phyloP scores from a whole-genome alignment of 2,797 vertebrate genomes.

The Danio tinwini region DNA sequence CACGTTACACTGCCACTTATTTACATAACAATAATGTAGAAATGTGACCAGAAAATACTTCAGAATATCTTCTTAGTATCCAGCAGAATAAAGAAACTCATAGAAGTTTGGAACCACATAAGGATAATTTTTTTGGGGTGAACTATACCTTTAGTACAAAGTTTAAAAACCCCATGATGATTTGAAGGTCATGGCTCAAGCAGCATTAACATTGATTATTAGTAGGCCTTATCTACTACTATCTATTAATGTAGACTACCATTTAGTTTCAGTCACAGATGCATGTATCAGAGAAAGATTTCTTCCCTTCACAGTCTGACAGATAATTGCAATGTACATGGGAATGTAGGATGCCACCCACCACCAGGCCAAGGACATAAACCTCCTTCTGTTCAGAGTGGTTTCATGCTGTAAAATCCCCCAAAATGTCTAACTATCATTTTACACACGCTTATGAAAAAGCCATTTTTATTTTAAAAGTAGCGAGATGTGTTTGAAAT shows the following conservation, averaged over 20 bases:
- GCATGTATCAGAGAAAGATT: constrained; percentile 50
- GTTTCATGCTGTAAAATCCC: constrained; percentile 76
- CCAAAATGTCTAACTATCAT: constrained; percentile 68
- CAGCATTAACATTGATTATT: neutral
- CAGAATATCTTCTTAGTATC: no score
- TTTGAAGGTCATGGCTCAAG: neutral
- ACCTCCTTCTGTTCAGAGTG: constrained; percentile 73
- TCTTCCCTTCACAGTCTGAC: constrained; percentile 43
- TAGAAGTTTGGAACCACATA: no score
- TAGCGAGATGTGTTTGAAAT: neutral
- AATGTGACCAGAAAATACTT: neutral
- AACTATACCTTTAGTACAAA: neutral
- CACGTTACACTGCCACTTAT: neutral
- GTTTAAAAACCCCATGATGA: neutral
- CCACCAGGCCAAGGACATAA: constrained; percentile 71
- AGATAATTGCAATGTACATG: constrained; percentile 63
- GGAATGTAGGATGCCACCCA: constrained; percentile 80
- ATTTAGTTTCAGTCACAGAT: constrained; percentile 23
- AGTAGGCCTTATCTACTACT: neutral
- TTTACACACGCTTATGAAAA: constrained; percentile 56
- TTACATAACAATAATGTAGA: neutral
- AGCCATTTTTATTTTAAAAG: constrained; percentile 21
- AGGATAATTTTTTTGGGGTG: no score
- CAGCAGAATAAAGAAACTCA: no score
- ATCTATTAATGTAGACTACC: neutral